These are phyloP conservation scores for Sus cebifrons DNA, from an alignment of 2,797 vertebrate species.

Conservation along the genomic window DNA sequence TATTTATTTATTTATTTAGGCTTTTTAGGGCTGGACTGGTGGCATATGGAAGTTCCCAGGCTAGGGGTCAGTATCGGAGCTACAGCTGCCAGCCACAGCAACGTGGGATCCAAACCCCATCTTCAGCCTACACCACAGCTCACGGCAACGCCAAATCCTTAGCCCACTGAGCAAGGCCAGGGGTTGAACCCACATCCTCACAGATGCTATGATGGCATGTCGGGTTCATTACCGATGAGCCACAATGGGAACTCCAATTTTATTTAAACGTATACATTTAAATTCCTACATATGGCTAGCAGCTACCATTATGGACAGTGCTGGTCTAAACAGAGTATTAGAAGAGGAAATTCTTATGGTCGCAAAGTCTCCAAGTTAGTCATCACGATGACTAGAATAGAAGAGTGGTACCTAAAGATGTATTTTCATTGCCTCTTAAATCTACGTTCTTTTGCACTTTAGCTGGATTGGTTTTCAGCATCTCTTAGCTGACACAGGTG, in stretches of 20 bases:
- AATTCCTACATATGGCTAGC: neutral
- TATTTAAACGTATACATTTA: slow-evolving; percentile 41
- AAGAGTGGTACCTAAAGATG: neutral
- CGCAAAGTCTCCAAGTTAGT: neutral
- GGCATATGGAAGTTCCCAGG: too few species aligned
- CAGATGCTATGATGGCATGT: too few species aligned
- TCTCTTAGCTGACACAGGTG: neutral
- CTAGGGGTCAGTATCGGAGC: too few species aligned
- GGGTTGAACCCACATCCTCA: too few species aligned
- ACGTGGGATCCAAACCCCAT: too few species aligned
- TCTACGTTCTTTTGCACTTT: neutral
- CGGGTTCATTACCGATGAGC: too few species aligned
- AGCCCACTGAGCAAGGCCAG: too few species aligned
- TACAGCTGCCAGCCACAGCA: too few species aligned
- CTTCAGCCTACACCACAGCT: too few species aligned
- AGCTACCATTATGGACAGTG: neutral
- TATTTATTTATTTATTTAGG: neutral
- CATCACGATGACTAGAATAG: slow-evolving; percentile 8
- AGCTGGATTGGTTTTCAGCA: neutral
- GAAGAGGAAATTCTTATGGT: slow-evolving; percentile 7
- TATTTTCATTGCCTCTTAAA: neutral
- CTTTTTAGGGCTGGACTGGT: too few species aligned
- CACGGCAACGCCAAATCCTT: too few species aligned
- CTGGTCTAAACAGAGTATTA: neutral
- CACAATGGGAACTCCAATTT: neutral